These are phyloP conservation scores for Volucella inanis DNA, from an alignment of 2,888 invertebrate species.

Conservation along the genomic window DNA sequence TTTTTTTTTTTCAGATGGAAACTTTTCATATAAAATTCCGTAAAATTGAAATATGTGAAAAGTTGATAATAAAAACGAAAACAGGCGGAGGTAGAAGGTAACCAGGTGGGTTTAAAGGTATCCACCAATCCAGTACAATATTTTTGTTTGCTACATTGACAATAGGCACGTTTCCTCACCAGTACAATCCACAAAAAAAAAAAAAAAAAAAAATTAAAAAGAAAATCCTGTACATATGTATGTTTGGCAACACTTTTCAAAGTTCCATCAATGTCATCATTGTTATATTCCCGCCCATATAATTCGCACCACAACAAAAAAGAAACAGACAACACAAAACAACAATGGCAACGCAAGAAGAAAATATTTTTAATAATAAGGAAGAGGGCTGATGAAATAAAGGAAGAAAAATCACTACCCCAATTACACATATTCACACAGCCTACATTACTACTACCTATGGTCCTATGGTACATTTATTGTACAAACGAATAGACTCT, in stretches of 20 bases:
- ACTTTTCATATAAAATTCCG: slow-evolving; percentile 26
- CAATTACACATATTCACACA: neutral
- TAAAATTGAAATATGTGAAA: slow-evolving; percentile 26
- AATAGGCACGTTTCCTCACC: no score
- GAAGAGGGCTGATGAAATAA: neutral
- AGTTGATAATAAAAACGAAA: neutral
- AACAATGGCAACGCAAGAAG: neutral
- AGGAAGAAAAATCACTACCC: slow-evolving; percentile 8
- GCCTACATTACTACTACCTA: no score
- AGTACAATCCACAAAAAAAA: no score
- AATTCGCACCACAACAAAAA: neutral
- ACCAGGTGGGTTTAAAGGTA: no score
- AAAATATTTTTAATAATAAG: neutral
- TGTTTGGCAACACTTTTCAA: slow-evolving; percentile 42
- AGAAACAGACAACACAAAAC: neutral
- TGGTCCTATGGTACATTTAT: no score
- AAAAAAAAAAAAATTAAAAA: no score
- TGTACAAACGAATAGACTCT: no score
- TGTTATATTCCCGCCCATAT: slow-evolving; percentile 11
- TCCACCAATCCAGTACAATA: no score
- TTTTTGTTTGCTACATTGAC: no score
- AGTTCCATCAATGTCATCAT: slow-evolving; percentile 40
- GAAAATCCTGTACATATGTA: slow-evolving; percentile 16
- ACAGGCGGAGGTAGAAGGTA: no score
- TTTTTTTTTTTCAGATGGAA: neutral